Evolutionary conservation across 2,797 vertebrate genomes (phyloP).

Genomic region (Bryconaethiops microstoma): DNA sequence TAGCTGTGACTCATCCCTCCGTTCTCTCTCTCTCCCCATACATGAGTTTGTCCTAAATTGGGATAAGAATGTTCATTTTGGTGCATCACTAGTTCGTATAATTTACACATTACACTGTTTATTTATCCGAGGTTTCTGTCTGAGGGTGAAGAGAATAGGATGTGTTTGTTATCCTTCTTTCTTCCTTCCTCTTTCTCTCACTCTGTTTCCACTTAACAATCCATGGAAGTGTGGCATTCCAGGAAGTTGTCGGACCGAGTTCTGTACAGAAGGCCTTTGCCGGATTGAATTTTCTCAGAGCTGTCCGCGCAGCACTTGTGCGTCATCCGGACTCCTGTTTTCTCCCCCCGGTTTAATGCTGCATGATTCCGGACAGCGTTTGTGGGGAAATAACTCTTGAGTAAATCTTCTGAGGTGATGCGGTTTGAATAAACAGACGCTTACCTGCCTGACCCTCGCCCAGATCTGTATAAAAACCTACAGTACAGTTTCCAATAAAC

Average conservation of each 20-base stretch:
- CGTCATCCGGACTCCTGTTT: constrained; percentile 12
- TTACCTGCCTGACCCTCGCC: neutral
- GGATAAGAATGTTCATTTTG: too few relatives aligned
- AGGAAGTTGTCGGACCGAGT: constrained; percentile 44
- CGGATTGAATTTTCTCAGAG: constrained; percentile 29
- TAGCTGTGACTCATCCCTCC: too few relatives aligned
- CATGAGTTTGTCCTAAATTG: too few relatives aligned
- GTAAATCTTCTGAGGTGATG: neutral
- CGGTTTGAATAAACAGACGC: constrained; percentile 10
- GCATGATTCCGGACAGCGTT: neutral
- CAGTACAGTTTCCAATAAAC: neutral
- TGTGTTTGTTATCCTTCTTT: constrained; percentile 31
- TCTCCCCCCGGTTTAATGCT: constrained; percentile 5
- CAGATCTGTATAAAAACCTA: neutral
- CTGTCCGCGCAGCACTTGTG: constrained; percentile 4
- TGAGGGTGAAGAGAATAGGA: constrained; percentile 9
- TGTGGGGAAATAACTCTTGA: neutral
- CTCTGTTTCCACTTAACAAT: constrained; percentile 32
- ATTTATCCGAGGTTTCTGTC: neutral
- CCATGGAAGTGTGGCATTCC: constrained; percentile 45
- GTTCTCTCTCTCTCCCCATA: too few relatives aligned
- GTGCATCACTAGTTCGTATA: too few relatives aligned
- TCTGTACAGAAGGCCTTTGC: constrained; percentile 35
- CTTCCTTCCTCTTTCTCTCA: constrained; percentile 16
- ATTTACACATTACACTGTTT: neutral